A percentile compares a stretch with the other conserved stretches of the same genome.
phyloP scores from a whole-genome alignment of 1,140 invertebrate species.

The Anthonomus grandis region DNA sequence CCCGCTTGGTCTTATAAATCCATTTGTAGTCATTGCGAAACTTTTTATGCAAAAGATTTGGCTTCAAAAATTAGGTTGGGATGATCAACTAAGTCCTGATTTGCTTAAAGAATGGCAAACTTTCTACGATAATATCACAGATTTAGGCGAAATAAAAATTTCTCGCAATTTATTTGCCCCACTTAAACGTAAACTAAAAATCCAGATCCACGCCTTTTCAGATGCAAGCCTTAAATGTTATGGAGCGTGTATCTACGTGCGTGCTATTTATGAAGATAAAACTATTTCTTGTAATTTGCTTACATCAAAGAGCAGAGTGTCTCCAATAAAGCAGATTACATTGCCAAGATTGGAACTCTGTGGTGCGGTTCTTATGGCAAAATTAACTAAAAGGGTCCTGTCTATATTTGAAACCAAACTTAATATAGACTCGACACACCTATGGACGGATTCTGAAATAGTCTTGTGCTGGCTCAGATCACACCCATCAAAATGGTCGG shows the following conservation, averaged over 20 bases:
- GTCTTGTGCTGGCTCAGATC: constrained; percentile 37
- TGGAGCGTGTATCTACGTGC: background rate
- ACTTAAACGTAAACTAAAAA: too few species aligned
- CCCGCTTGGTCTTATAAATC: constrained; percentile 14
- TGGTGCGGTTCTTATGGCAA: background rate
- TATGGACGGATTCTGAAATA: constrained; percentile 27
- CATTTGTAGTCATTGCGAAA: constrained; percentile 14
- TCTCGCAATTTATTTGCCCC: too few species aligned
- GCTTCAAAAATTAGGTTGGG: constrained; percentile 15
- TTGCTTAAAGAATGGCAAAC: background rate
- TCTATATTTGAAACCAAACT: background rate
- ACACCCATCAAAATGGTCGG: constrained; percentile 28
- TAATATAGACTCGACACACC: background rate
- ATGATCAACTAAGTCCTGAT: constrained; percentile 9
- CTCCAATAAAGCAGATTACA: background rate
- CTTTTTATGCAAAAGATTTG: constrained; percentile 24
- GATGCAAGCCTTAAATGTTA: constrained; percentile 9
- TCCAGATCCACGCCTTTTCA: too few species aligned
- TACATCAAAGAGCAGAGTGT: constrained; percentile 4
- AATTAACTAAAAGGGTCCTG: background rate
- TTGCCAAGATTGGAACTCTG: constrained; percentile 10
- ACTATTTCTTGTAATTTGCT: constrained; percentile 8
- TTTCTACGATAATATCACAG: too few species aligned
- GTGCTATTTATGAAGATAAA: constrained; percentile 4
- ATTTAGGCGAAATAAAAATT: too few species aligned